Evolutionary conservation across 2,113 vertebrate species (phyloP), one percentile per base, ranked within the genome.

Genomic region (Dascyllus trimaculatus): DNA sequence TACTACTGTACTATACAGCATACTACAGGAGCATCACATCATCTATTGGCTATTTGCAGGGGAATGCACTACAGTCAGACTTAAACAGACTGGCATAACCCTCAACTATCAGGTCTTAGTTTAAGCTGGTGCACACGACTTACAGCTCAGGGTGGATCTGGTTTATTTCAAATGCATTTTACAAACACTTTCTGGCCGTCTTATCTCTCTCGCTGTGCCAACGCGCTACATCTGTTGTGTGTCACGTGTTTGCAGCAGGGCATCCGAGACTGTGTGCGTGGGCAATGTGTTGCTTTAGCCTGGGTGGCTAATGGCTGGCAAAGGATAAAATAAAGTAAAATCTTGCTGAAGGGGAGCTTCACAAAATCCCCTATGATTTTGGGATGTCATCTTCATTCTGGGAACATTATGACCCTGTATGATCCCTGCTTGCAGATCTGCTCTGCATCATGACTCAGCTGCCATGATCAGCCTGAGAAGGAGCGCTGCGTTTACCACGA

Each of bases 341-440:
- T 13, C 9, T 6, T 21, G 49, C 64, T 81, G 35, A 58, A 11
- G 15, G 25, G 21, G 46, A 60, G 46, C n/a, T 38, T 54, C 13
- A 24, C 0, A 15, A 69, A 73, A 35, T 65, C 71, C 61, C 71
- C 51, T 64, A 65, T 57, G 64, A 74, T 38, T 85, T 45, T 35
- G 10, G 18, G 67, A 75, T 35, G 19, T n/a, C 22, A 49, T 54
- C 38, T 49, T 74, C 56, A 56, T 56, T 17, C 58, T 83, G 63
- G 67, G 71, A 84, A 73, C 71, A 70, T n/a, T 14, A 4, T 38
- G 81, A 76, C 60, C 78, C 65, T 10, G 49, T 2, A 14, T 43
- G 75, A 66, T 45, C 73, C 58, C 46, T 29, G 46, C 17, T 52
- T 65, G 68, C 35, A 52, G 35, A 19, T 82, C 32, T 64, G 66